Base-by-base conservation (phyloP, 2,113 vertebrate genomes). In the Equus quagga region DNA sequence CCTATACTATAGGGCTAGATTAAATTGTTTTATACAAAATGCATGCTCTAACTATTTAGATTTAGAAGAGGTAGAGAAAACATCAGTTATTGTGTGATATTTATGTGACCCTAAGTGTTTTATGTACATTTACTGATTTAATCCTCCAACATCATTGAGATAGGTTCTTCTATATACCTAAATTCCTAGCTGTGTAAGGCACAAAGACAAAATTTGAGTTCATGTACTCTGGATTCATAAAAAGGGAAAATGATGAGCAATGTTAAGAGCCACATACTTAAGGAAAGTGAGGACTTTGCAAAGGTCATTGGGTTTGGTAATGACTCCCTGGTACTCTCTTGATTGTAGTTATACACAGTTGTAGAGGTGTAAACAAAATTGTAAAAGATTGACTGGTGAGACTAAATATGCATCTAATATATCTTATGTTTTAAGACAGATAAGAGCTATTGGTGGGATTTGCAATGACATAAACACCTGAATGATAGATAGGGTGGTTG, bases 31-130 rank as follows among this genome's bases (percentile, higher is more conserved):
- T 82, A 23, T 13, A 83, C 67, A 18, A 75, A 89, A 87, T 24
- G 11, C 14, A 18, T 62, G 17, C 11, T 84, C 44, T 90, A 60
- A 56, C 76, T 41, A 41, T 49, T 88, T 81, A 56, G 19, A 51
- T 85, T 85, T 83, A 91, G 28, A 91, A 93, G n/a, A 93, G 3
- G 24, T 58, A 70, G 67, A 84, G 15, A 83, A 95, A 31, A 62
- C 3, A 6, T 24, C 0, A 49, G 3, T 26, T 49, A 85, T 17
- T 62, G 2, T 87, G 3, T 54, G 24, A 72, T 82, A 75, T 87
- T 62, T 69, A 24, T n/a, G 8, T 17, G 17, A 0, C n/a, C 24
- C n/a, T 80, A 15, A 46, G 3, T 79, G 44, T 18, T 65, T 94
- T 72, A 6, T 75, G 2, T 26, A 31, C n/a, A 36, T 73, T 73